A percentile compares a stretch with the other conserved stretches of the same genome.
Conservation (phyloP, 2,113 vertebrate species). For the Amphiprion percula region DNA sequence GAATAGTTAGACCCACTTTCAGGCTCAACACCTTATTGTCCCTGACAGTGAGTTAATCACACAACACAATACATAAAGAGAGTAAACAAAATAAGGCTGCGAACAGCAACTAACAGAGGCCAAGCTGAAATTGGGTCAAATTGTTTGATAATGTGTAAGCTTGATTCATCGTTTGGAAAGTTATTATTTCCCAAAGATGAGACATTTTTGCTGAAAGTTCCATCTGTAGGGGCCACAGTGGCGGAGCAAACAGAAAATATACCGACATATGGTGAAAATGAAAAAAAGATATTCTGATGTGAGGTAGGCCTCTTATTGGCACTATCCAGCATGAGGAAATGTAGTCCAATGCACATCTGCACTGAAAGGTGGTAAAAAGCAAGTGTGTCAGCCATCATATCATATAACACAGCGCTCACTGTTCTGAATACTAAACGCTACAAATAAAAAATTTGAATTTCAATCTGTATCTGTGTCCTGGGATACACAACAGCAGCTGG, state of each 20-base stretch:
- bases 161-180: constrained; percentile 30
- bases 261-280: not conserved
- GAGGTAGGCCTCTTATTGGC: not conserved
- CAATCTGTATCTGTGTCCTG: not conserved
- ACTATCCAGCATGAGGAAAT: not conserved
- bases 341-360: not conserved
- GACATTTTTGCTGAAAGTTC: constrained; percentile 13
- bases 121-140: constrained; percentile 38
- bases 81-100: constrained; percentile 31
- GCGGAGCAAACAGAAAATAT: constrained; percentile 15
- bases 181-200: constrained; percentile 22
- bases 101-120: constrained; percentile 15
- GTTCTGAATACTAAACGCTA: not conserved
- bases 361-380: too few species aligned
- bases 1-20: constrained; percentile 45
- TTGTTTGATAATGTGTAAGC: constrained; percentile 21
- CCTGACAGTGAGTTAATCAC: constrained; percentile 48
- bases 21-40: constrained; percentile 23
- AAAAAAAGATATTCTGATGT: not conserved
- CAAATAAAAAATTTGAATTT: not conserved
- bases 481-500: constrained; percentile 7
- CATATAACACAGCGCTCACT: not conserved
- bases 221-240: not conserved
- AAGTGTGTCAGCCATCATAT: too few species aligned
- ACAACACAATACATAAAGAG: constrained; percentile 40